Percentiles rank a stretch among this genome's conserved stretches.
phyloP scores from a whole-genome alignment of 1,140 invertebrate genomes.

The Polypedilum pembai region DNA sequence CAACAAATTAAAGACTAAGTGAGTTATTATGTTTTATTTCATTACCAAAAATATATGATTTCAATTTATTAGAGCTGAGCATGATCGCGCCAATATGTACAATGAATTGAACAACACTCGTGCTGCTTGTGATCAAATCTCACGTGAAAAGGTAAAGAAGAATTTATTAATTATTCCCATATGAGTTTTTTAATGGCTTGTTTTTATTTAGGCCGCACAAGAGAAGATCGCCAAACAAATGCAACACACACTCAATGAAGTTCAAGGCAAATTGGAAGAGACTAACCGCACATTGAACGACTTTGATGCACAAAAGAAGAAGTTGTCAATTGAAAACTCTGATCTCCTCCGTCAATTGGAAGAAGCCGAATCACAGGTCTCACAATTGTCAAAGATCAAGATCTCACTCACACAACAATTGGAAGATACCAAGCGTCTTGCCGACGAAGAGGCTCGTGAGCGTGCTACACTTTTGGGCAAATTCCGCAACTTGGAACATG shows the following conservation, averaged over 20 bases:
- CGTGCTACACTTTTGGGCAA: slow-evolving; percentile 87
- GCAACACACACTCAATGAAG: slow-evolving; percentile 88
- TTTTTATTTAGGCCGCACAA: slow-evolving; percentile 73
- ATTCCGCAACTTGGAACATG: slow-evolving; percentile 96
- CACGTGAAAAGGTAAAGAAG: slow-evolving; percentile 82
- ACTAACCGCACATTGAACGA: slow-evolving; percentile 86
- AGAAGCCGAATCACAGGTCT: slow-evolving; percentile 95
- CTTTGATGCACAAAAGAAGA: no score
- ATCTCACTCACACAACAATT: slow-evolving; percentile 88
- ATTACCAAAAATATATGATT: not conserved
- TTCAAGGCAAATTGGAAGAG: slow-evolving; percentile 92
- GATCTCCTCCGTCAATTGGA: slow-evolving; percentile 91
- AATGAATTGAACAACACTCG: slow-evolving; percentile 91
- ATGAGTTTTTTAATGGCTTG: not conserved
- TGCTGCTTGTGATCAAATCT: slow-evolving; percentile 78
- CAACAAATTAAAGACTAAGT: slow-evolving; percentile 98
- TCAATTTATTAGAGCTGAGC: slow-evolving; percentile 75
- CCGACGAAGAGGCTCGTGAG: slow-evolving; percentile 93
- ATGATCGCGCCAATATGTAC: slow-evolving; percentile 87
- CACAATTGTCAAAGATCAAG: slow-evolving; percentile 94
- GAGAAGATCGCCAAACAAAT: slow-evolving; percentile 96
- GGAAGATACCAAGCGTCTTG: slow-evolving; percentile 93
- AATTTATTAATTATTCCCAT: no score
- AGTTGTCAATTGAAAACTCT: slow-evolving; percentile 91
- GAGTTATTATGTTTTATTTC: slow-evolving; percentile 52